Evolutionary conservation across 2,888 invertebrate genomes (phyloP), one percentile per base, ranked within the genome.

Genomic region (Lucinisca nassula): DNA sequence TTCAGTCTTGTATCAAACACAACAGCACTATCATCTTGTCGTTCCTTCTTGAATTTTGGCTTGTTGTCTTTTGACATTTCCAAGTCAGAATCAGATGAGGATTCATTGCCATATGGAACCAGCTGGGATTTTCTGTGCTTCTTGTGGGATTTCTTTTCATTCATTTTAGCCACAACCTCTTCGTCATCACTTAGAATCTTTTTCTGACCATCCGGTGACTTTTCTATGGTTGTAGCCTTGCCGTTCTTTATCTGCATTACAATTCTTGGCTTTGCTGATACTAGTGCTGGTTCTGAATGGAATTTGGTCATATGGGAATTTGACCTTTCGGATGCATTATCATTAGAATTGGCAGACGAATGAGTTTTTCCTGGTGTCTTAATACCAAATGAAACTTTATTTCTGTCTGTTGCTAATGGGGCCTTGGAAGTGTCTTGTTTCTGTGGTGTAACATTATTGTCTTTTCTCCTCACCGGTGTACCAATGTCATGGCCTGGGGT

Each of bases 101-200:
- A 95, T 82, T 96, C 96, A 86, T 94, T 94, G 14, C 93, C 93
- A 87, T 96, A 96, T 38, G 96, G 96, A 83, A 96, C 96, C 51
- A 96, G 90, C 4, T 35, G 17, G 21, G 67, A 67, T 21, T 67
- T 67, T 61, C 90, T 84, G 10, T 90, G 84, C 32, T 90, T 90
- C 58, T 87, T 85, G 17, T 58, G 72, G 30, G 74, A 67, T 67
- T 82, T 84, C 55, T 84, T 89, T 38, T 75, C 84, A 58, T 78
- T 85, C 75, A 61, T 82, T 40, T 61, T 83, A 8, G 86, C 78
- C 14, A 83, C 70, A n/a, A 86, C 86, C n/a, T 89, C 92, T n/a
- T 82, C 81, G 76, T 87, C 89, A 40, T 92, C 93, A 79, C 92
- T 94, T 8, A 94, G 86, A 37, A 94, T 90, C 79, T 93, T 94